Evolutionary conservation across 2,888 invertebrate genomes (phyloP).

Genomic region (Gastrophysa polygoni): DNA sequence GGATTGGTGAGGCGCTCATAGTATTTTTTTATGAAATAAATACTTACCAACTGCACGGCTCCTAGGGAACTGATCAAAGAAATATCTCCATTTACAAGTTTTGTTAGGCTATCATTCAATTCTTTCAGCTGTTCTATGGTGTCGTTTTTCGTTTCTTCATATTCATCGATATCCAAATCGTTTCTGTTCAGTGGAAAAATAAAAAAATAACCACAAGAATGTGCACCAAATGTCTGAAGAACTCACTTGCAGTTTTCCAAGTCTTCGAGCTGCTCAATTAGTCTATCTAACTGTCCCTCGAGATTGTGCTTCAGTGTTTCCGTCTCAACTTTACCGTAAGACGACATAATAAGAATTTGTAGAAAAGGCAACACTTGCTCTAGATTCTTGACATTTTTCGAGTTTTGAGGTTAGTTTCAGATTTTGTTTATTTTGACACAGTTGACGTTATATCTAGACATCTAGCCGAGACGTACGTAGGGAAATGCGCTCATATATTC

Average conservation of each 20-base stretch:
- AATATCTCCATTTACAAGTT: constrained; percentile 70
- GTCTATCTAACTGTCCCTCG: constrained; percentile 70
- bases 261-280: constrained; percentile 72
- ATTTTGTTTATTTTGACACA: constrained; percentile 40
- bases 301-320: constrained; percentile 68
- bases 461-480: constrained; percentile 21
- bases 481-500: background rate
- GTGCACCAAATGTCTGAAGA: too few relatives aligned
- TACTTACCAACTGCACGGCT: constrained; percentile 68
- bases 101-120: constrained; percentile 67
- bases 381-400: constrained; percentile 49
- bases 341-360: constrained; percentile 45
- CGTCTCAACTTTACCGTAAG: constrained; percentile 66
- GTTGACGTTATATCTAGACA: constrained; percentile 33
- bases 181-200: constrained; percentile 57
- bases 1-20: background rate
- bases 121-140: constrained; percentile 75
- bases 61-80: constrained; percentile 69
- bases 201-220: constrained; percentile 7
- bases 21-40: background rate
- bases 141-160: constrained; percentile 70
- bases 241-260: constrained; percentile 71
- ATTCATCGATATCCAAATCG: constrained; percentile 68
- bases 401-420: constrained; percentile 39
- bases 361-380: constrained; percentile 5